Evolutionary conservation across 2,797 vertebrate species (phyloP), one percentile per base, ranked within the genome.

Genomic region (Micropoecilia bifurca): DNA sequence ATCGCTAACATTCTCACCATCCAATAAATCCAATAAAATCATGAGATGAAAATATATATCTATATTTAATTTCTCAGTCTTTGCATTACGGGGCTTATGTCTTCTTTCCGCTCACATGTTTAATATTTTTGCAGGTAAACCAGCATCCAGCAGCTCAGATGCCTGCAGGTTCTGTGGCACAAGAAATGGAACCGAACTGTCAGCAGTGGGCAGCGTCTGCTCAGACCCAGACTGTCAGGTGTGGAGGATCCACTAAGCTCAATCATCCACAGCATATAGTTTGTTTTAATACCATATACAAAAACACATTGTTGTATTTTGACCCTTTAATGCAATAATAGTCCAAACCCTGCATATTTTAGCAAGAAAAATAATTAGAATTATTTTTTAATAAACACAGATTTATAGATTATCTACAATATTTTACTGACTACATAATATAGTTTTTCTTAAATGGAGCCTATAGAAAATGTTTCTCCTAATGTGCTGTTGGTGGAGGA

Each of bases 111-210:
- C 43, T 18, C 18, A 22, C 4, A 1, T 48, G 0, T 3, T 20
- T 7, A 14, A 73, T 83, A 4, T 83, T 20, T 84, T 68, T 88
- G 33, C 75, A 99, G 99, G 98, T 87, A 99, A 99, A 95, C 98
- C 98, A 0, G 96, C 97, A 22, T 98, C 97, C 79, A 99, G 98
- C 93, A 99, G 97, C 91, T 99, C 97, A 0, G 99, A 99, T 73
- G 97, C 97, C 0, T 99, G 99, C 90, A 97, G 99, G 66, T 99
- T 99, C 95, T 99, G 99, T 91, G 98, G 98, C 0, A 99, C 98
- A 30, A 96, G 99, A 88, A 99, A 96, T 30, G 98, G 98, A 74
- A 99, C 99, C 0, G 99, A 99, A 88, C 87, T 99, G 71, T 99
- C 99, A 9, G 97, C 99, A 30, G 99, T 99, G 73, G 99, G 99